A percentile compares a stretch with the other conserved stretches of the same genome.
Conservation (phyloP, 2,888 invertebrate genomes). For the Quadroppia sp. region DNA sequence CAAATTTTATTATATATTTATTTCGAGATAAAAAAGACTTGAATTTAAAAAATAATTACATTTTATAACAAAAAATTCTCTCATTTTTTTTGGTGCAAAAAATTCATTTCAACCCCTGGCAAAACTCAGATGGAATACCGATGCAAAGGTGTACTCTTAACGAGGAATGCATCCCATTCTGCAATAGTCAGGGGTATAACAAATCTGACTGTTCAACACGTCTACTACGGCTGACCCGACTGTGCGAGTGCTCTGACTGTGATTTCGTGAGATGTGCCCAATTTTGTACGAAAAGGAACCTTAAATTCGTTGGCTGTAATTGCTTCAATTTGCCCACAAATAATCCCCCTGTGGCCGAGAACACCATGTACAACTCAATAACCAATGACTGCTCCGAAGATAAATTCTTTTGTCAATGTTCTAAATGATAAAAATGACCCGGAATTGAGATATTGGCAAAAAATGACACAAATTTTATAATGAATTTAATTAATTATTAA, state of each 20-base stretch:
- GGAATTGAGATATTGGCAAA: no score
- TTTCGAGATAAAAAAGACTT: no score
- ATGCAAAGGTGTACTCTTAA: slow-evolving; percentile 33
- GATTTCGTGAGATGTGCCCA: slow-evolving; percentile 39
- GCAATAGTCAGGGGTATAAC: slow-evolving; percentile 36
- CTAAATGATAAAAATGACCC: slow-evolving; percentile 18
- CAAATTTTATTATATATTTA: no score
- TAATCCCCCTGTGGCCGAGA: slow-evolving; percentile 8
- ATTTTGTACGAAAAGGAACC: slow-evolving; percentile 32
- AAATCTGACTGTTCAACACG: slow-evolving; percentile 36
- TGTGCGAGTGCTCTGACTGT: slow-evolving; percentile 41
- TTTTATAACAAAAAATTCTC: no score
- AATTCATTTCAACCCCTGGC: no score
- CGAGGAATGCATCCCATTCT: slow-evolving; percentile 26
- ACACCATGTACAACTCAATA: slow-evolving; percentile 17
- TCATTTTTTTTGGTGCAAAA: no score
- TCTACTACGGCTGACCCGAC: slow-evolving; percentile 33
- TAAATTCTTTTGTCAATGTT: slow-evolving; percentile 41
- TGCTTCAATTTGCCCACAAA: slow-evolving; percentile 37
- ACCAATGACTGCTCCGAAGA: slow-evolving; percentile 41
- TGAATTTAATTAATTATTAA: no score
- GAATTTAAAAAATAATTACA: no score
- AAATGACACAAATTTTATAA: no score
- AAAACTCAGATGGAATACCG: slow-evolving; percentile 4
- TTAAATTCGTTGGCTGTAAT: slow-evolving; percentile 41